These are phyloP conservation scores for Colaptes auratus DNA, from an alignment of 2,113 vertebrate species.

Conservation along the genomic window DNA sequence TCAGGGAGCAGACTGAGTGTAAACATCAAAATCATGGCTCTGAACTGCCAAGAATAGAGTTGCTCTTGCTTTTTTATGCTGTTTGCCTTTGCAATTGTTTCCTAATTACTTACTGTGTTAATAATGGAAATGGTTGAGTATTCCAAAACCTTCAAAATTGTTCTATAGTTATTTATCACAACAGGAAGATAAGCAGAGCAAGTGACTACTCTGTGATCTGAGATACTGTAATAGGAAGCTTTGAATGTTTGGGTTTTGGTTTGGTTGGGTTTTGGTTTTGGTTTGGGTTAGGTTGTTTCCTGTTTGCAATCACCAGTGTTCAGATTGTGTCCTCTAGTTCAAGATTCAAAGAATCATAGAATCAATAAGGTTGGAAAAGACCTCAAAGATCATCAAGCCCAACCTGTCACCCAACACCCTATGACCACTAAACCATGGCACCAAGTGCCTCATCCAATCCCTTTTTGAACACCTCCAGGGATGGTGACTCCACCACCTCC, in stretches of 20 bases:
- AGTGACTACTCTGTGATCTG: not conserved
- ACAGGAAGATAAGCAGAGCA: not conserved
- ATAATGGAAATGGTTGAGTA: not conserved
- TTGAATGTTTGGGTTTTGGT: not conserved
- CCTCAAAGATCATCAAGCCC: too few species aligned
- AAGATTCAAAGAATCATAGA: not conserved
- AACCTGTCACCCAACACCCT: too few species aligned
- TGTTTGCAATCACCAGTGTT: not conserved
- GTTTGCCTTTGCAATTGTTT: not conserved
- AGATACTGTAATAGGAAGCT: not conserved
- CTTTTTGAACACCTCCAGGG: too few species aligned
- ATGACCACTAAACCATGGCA: too few species aligned
- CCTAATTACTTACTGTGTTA: not conserved
- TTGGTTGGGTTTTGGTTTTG: too few species aligned
- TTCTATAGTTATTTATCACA: not conserved
- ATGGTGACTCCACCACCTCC: too few species aligned
- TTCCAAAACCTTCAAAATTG: not conserved
- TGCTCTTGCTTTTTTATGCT: not conserved
- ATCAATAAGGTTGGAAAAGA: too few species aligned
- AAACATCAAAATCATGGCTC: not conserved
- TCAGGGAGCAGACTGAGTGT: not conserved
- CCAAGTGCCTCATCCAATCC: too few species aligned
- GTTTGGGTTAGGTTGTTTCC: not conserved
- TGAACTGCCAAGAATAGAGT: not conserved
- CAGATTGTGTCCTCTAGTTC: not conserved